Evolutionary conservation across 2,797 vertebrate species (phyloP), one percentile per base, ranked within the genome.

Genomic region (Dendrocincla tyrannina): DNA sequence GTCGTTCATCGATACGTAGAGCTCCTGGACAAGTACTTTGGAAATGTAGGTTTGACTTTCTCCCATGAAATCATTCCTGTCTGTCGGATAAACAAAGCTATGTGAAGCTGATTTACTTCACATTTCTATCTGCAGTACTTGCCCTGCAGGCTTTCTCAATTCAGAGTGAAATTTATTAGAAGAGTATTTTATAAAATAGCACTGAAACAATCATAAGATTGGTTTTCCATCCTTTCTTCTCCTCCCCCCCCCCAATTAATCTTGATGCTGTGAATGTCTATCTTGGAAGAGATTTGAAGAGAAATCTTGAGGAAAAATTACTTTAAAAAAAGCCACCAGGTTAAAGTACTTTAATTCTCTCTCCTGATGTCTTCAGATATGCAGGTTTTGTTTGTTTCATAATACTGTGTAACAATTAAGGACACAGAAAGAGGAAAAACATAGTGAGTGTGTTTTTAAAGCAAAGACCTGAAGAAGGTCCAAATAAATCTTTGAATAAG

Each of bases 11-110:
- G 99, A 95, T 99, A 99, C 0, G 99, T 99, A 25, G 99, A 99
- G 95, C 93, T 99, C 86, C 96, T 99, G 98, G 99, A 99, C 97
- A 99, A 98, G 97, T 99, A 99, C 98, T 99, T 99, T 97, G 99
- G 99, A 93, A 99, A 99, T 1, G 99, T 99, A 97, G 98, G 99
- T 97, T 94, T 85, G 12, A 7, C 66, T 74, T 93, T 81, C 73
- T 73, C 16, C 35, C 13, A 1, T 39, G 24, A 58, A 14, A 17
- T 5, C 17, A 1, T 69, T 73, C 50, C 77, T 76, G 37, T 18
- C 28, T 87, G 24, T 8, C 20, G 52, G 64, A 23, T 53, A 78
- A 93, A 28, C 35, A 60, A 72, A 32, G 52, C 18, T 46, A 11
- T 6, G 35, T 76, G 37, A 53, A 60, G 59, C 46, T 85, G 23